Base-by-base conservation (phyloP, 2,888 invertebrate genomes). In the Ormyrus labotus region DNA sequence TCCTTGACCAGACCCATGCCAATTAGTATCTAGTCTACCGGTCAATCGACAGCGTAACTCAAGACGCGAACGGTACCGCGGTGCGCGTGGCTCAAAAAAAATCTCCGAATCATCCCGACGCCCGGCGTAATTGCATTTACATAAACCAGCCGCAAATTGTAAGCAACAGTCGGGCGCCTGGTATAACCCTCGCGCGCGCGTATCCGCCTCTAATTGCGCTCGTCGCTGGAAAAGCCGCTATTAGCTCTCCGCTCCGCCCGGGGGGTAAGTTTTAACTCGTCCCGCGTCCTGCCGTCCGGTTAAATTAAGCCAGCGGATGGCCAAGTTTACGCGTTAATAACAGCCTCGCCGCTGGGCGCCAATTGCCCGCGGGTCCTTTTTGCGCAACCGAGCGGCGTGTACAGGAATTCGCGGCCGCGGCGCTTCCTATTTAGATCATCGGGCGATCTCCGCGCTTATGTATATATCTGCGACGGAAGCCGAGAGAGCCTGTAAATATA, bases 81-180 rank as follows among this genome's bases (percentile, higher is more conserved):
- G 68, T n/a, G n/a, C 68, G n/a, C 10, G 2, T 34, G 19, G 45
- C 10, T 2, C 13, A 2, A 51, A 51, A 69, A 69, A 76, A 8
- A 11, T 47, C 58, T 9, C 57, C 19, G 47, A 19, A 8, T 7
- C 6, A 64, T 50, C 50, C 71, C 50, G 57, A 71, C 77, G 45
- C 45, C 19, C 65, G 65, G 13, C 13, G 51, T 71, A 65, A 78
- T 71, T 78, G 47, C 65, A 70, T 57, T 77, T 77, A 57, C 53
- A 63, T 57, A 70, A 55, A 50, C 34, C 34, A 34, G 58, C 10
- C n/a, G 50, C 50, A 50, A 34, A 75, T 75, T 60, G 67, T 51
- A 34, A 34, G 34, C 34, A 34, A 34, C 4, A 34, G 34, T 34
- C 34, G 34, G 34, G 34, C 34, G 34, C 34, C 34, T 34, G 34